Percentiles rank a stretch among this genome's conserved stretches.
phyloP scores from a whole-genome alignment of 1,140 invertebrate species.

The Vollenhovia emeryi region DNA sequence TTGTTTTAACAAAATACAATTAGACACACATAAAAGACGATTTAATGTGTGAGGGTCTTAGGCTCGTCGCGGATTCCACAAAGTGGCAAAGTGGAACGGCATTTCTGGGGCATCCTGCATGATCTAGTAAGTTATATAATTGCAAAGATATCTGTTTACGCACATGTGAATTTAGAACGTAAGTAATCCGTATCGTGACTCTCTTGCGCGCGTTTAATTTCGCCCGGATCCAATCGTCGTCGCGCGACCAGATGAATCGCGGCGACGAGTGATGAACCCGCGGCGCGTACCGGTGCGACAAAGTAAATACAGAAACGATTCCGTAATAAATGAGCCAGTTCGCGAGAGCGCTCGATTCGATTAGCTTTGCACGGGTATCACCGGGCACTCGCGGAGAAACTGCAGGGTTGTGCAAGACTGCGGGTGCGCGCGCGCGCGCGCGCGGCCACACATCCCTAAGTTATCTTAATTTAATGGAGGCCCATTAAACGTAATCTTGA shows the following conservation, averaged over 20 bases:
- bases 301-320: conserved; percentile 34
- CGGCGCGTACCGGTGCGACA: not conserved
- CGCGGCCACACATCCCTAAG: conserved; percentile 19
- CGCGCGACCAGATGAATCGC: not conserved
- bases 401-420: conserved; percentile 44
- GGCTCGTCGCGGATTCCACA: not conserved
- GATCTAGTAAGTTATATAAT: not conserved
- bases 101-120: not conserved
- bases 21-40: not conserved
- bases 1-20: not conserved
- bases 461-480: conserved; percentile 56
- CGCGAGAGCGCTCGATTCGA: conserved; percentile 25
- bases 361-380: conserved; percentile 1
- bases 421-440: not conserved
- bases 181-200: not conserved
- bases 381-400: conserved; percentile 23
- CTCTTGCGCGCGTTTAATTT: conserved; percentile 21
- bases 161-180: not conserved
- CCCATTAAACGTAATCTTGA: conserved; percentile 59
- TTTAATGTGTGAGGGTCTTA: not conserved
- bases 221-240: not conserved
- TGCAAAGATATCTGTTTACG: not conserved
- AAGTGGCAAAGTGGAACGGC: not conserved
- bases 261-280: not conserved
- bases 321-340: conserved; percentile 44